Conservation (phyloP, 2,797 vertebrate genomes). For the Crocidura indochinensis region DNA sequence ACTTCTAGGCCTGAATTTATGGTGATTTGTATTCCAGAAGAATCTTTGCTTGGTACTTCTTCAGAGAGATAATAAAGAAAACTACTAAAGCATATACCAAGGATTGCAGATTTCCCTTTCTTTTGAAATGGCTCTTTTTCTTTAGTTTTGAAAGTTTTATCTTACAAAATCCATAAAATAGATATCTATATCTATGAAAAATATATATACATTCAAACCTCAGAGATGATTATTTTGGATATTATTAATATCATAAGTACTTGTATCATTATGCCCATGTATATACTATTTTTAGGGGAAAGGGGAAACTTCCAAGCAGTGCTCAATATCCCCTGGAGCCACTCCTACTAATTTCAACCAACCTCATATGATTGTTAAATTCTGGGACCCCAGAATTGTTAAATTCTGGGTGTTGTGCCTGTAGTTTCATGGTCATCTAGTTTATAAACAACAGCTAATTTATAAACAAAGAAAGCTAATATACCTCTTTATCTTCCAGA, state of each 20-base stretch:
- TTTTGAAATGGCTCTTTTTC: conserved; percentile 28
- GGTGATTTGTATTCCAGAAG: conserved; percentile 82
- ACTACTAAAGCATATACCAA: conserved; percentile 1
- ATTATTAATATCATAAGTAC: background rate
- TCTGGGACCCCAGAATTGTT: too few relatives aligned
- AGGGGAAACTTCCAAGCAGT: too few relatives aligned
- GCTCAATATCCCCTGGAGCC: too few relatives aligned
- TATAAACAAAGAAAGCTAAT: background rate
- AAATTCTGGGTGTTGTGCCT: background rate
- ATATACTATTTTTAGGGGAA: too few relatives aligned
- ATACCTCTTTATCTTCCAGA: background rate
- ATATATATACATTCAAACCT: conserved; percentile 1
- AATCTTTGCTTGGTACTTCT: conserved; percentile 74
- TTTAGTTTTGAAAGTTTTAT: conserved; percentile 59
- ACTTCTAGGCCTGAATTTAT: conserved; percentile 77
- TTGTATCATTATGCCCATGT: background rate
- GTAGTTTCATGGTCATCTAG: conserved; percentile 4
- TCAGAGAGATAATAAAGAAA: conserved; percentile 73
- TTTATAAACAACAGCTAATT: conserved; percentile 36
- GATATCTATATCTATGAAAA: background rate
- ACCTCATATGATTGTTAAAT: too few relatives aligned
- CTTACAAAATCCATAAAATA: conserved; percentile 37
- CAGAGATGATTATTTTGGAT: conserved; percentile 9
- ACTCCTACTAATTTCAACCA: too few relatives aligned
- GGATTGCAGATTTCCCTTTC: conserved; percentile 20